These are phyloP conservation scores for Amiota mariae DNA, from an alignment of 2,888 invertebrate species.

Conservation along the genomic window DNA sequence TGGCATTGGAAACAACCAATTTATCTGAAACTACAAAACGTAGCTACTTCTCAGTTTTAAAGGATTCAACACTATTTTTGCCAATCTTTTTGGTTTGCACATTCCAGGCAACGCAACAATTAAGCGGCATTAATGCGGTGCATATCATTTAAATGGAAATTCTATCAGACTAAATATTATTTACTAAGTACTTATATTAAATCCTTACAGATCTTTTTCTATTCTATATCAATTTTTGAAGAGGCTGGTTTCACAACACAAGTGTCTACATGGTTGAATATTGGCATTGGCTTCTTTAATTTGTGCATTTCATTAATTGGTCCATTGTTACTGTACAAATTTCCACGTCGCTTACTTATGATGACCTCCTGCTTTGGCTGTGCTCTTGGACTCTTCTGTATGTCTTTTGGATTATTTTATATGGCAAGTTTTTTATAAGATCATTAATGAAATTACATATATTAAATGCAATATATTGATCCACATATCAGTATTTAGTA, in stretches of 20 bases:
- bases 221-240: conserved; percentile 84
- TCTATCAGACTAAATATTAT: not conserved
- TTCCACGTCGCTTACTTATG: conserved; percentile 80
- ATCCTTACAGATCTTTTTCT: conserved; percentile 78
- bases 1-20: conserved; percentile 74
- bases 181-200: no score
- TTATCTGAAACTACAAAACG: conserved; percentile 69
- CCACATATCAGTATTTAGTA: conserved; percentile 69
- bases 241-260: conserved; percentile 78
- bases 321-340: conserved; percentile 78
- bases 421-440: conserved; percentile 75
- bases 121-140: conserved; percentile 91
- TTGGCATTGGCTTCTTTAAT: conserved; percentile 83
- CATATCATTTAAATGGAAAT: conserved; percentile 60
- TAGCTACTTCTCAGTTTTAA: conserved; percentile 78
- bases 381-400: conserved; percentile 76
- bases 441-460: not conserved
- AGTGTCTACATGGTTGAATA: conserved; percentile 81
- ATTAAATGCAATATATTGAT: no score
- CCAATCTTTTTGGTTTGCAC: conserved; percentile 84
- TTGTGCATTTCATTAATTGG: conserved; percentile 79
- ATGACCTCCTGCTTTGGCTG: conserved; percentile 78
- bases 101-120: conserved; percentile 86
- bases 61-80: conserved; percentile 76
- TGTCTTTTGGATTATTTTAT: conserved; percentile 78